Evolutionary conservation across 1,140 invertebrate genomes (phyloP).

Genomic region (Euura lappo): DNA sequence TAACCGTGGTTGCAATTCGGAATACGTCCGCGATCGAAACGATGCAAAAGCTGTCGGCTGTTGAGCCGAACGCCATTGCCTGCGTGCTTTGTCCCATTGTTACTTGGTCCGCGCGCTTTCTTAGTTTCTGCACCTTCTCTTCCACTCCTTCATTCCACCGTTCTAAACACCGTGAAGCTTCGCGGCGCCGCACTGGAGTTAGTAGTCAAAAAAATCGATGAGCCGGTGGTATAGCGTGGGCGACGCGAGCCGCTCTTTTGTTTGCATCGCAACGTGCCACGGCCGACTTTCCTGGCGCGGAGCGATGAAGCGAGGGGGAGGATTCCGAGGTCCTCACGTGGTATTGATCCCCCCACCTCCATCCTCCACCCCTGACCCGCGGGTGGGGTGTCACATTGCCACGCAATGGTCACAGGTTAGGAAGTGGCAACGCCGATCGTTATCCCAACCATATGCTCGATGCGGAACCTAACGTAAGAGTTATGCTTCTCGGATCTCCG

Average conservation of each 20-base stretch:
- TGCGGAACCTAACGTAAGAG: no score
- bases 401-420: not conserved
- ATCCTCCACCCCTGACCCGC: not conserved
- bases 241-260: not conserved
- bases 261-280: not conserved
- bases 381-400: not conserved
- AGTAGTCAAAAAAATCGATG: not conserved
- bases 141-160: slow-evolving; percentile 4
- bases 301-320: not conserved
- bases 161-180: not conserved
- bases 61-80: no score
- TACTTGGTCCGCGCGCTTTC: not conserved
- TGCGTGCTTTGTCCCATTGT: not conserved
- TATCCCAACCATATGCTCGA: not conserved
- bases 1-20: no score
- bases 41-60: no score
- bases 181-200: not conserved
- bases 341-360: not conserved
- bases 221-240: not conserved
- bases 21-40: no score
- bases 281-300: not conserved
- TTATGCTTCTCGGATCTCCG: no score
- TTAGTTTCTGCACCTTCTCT: not conserved
- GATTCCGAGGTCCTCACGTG: not conserved
- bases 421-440: not conserved